Base-by-base conservation (phyloP, 64 coral and sea anemone species). In the Stichodactyla mertensii region DNA sequence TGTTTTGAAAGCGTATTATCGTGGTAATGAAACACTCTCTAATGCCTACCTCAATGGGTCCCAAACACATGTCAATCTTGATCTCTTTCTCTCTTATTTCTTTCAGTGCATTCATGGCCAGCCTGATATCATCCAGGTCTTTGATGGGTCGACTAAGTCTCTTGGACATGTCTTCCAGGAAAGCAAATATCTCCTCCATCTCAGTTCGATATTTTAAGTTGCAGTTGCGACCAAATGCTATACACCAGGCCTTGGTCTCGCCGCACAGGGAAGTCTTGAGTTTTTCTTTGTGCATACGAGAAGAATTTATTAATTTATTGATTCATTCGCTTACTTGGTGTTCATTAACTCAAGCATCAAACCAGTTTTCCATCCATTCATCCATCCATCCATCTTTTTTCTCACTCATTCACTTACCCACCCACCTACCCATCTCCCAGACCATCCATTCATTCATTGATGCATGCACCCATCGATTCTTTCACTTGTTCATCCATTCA, bases 141-240 rank as follows among this genome's bases (percentile, higher is more conserved):
- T 99, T 99, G 64, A 99, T 99, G 67, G 97, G 97, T 86, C 97
- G 81, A 79, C 88, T 95, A 5, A 99, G 86, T 52, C 97, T 93
- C 77, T 99, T 99, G 2, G 88, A 92, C 82, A 94, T 95, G 36
- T 99, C 97, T 78, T 99, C 97, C 22, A 99, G 23, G 24, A 94
- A 90, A 52, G 90, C 87, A 19, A 99, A 95, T 18, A 95, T 93
- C 64, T 92, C 90, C 70, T 99, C 97, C 97, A 99, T 99, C 70
- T 99, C 97, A 12, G 91, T 95, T 15, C 88, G 88, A 78, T 99
- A 99, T 60, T 94, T 95, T 4, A 80, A 64, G 79, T 99, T 99
- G 20, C 97, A 99, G 55, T 90, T 88, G 27, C 78, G 91, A 31
- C 97, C 93, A 62, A 89, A 99, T 10, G 93, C 85, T 2, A 99